Percentiles rank a stretch among this genome's conserved stretches.
phyloP scores from a whole-genome alignment of 2,113 vertebrate genomes.

The Pandion haliaetus region DNA sequence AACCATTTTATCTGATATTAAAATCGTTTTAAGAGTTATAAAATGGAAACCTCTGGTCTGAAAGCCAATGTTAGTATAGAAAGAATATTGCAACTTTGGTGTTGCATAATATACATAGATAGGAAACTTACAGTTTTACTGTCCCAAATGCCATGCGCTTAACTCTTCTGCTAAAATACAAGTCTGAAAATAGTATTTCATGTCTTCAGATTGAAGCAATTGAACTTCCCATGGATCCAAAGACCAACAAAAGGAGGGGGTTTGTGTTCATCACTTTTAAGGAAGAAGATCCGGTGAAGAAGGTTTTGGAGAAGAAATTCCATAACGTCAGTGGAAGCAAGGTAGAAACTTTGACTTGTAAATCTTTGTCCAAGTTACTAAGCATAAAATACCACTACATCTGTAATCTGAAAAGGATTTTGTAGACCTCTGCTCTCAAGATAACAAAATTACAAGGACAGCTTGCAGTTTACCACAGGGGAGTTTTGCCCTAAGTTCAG shows the following conservation, averaged over 20 bases:
- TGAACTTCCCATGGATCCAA: slow-evolving; percentile 97
- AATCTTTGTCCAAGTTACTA: neutral
- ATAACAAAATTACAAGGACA: neutral
- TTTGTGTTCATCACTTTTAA: slow-evolving; percentile 99
- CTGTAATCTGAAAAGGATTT: neutral
- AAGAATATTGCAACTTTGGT: neutral
- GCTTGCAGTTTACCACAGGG: neutral
- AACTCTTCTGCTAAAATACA: neutral
- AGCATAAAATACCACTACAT: neutral
- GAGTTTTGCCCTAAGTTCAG: neutral
- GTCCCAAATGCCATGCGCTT: neutral
- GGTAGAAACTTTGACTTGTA: slow-evolving; percentile 71
- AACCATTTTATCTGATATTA: neutral
- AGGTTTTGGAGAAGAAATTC: slow-evolving; percentile 95
- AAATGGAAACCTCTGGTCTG: neutral
- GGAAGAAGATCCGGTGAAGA: slow-evolving; percentile 93
- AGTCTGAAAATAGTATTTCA: neutral
- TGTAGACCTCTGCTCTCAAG: neutral
- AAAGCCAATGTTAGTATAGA: neutral
- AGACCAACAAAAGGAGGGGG: slow-evolving; percentile 95
- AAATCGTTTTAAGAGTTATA: neutral
- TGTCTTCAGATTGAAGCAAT: slow-evolving; percentile 90
- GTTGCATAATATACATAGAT: neutral
- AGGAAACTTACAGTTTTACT: neutral
- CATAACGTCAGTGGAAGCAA: slow-evolving; percentile 95